Conservation (phyloP, 2,113 vertebrate species). For the Panthera tigris region DNA sequence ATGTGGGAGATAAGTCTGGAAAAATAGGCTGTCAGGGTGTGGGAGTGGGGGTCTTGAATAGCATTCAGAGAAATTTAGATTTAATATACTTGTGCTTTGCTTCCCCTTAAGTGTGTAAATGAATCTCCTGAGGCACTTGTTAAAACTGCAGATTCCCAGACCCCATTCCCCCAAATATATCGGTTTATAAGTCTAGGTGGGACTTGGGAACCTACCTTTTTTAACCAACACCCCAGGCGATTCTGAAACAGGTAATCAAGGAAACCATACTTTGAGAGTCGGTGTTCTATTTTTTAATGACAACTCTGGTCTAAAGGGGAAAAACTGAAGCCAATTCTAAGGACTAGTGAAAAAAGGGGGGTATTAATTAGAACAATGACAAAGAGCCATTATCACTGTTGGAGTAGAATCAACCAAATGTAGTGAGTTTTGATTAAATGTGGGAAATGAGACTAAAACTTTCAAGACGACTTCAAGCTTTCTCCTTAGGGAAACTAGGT, state of each 20-base stretch:
- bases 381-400: neutral
- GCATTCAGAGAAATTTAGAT: neutral
- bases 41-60: conserved; percentile 13
- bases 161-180: neutral
- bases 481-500: neutral
- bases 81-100: neutral
- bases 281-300: neutral
- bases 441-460: neutral
- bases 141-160: neutral
- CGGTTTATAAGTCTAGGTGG: neutral
- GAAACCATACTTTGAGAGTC: conserved; percentile 4
- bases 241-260: neutral
- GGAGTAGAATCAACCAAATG: neutral
- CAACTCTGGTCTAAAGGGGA: neutral
- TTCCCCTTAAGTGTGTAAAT: neutral
- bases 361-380: neutral
- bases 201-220: neutral
- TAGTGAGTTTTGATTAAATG: neutral
- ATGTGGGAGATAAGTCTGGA: conserved; percentile 47
- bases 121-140: neutral
- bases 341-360: neutral
- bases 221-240: neutral
- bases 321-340: neutral
- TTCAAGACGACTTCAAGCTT: conserved; percentile 16
- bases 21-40: conserved; percentile 5